Evolutionary conservation across 2,797 vertebrate species (phyloP), one percentile per base, ranked within the genome.

Genomic region (Heliangelus exortis): DNA sequence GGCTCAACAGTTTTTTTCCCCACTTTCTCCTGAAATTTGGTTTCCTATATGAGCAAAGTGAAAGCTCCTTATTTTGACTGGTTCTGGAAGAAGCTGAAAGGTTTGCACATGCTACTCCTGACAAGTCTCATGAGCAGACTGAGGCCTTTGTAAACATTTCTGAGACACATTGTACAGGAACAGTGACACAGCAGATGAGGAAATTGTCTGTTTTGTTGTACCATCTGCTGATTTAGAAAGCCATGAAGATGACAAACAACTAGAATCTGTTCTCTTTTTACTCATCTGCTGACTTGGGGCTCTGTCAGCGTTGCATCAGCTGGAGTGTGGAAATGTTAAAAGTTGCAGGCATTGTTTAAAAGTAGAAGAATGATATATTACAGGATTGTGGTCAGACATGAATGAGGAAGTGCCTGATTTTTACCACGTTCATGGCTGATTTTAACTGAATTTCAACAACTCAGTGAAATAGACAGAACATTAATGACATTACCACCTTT

Each of bases 221-320:
- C 93, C 96, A 96, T 96, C 95, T 97, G 96, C 91, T 84, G 85
- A 91, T 88, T 96, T 89, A 92, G 91, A 90, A 92, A 92, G 67
- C 53, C 77, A 88, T 87, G 95, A 86, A 84, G 85, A 90, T 81
- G 85, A 96, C 93, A 95, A 96, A 93, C 74, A 87, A 74, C 59
- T 53, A 94, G 87, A 91, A 91, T 95, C 92, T 97, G 96, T 90
- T 95, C 87, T 67, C 77, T 94, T 95, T 93, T 95, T 77, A 71
- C 50, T 96, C 45, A 33, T 90, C 71, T 91, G 67, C 77, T 92
- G 87, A 94, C 88, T 58, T 61, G 83, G 33, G 1, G 2, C 45
- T 90, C 66, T 93, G 86, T 87, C 82, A 84, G 36, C 45, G 23
- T 94, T 93, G 67, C 84, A 86, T 48, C 73, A 95, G 62, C 62